Base-by-base conservation (phyloP, 2,113 vertebrate species). In the Eubucco bourcierii region DNA sequence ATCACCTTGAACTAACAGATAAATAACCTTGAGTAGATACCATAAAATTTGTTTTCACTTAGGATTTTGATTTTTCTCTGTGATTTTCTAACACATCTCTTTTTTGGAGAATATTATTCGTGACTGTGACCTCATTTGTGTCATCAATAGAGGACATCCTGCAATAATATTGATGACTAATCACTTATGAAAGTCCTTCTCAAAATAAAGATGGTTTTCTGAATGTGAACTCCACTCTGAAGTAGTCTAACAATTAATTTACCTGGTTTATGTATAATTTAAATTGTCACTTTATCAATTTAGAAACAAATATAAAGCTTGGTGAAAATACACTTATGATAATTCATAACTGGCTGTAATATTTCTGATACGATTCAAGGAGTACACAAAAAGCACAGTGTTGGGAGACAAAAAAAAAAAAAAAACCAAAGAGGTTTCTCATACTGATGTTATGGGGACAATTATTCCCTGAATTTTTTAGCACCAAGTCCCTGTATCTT, bases 1-100 rank as follows among this genome's bases (percentile, higher is more conserved):
- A 94, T 37, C 83, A 83, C 59, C 94, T 31, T 80, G 80, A 90
- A 80, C 60, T 77, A 86, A 64, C 24, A 72, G 39, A 12, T 25
- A 83, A 52, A 17, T 60, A 47, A 85, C 56, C 53, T 74, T 84
- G 55, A 7, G 73, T 29, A 50, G 11, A n/a, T 65, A 63, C 1
- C 2, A 28, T 50, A 50, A 65, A 44, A 29, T 6, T 46, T 81
- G n/a, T 53, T 88, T 83, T 75, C 77, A 75, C 6, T 67, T 39
- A 53, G 87, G 29, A 50, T 16, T 61, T 53, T 46, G 0, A n/a
- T 56, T 74, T 87, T 90, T 64, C 27, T 4, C 27, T 55, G 13
- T 7, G 16, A 31, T 59, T 67, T 91, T 74, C n/a, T 84, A 58
- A 68, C 16, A 27, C 5, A 20, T 3, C 2, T 27, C 19, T 10